These are phyloP conservation scores for Arctopsyche grandis DNA, from an alignment of 1,140 invertebrate species.

Conservation along the genomic window DNA sequence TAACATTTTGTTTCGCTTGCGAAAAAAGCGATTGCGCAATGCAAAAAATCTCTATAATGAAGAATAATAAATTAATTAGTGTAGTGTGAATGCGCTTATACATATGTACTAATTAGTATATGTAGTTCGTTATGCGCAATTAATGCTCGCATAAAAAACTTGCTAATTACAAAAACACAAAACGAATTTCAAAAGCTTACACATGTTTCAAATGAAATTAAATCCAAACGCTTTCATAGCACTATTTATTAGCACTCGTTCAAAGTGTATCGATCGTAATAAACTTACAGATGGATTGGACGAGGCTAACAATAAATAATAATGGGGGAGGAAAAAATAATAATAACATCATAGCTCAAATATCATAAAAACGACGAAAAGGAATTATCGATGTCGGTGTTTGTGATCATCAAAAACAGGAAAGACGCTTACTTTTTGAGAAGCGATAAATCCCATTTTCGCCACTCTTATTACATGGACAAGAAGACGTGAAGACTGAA, in stretches of 20 bases:
- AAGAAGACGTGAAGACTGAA: constrained; percentile 15
- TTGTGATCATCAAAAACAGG: neutral
- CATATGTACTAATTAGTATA: neutral
- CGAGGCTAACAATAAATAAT: too few species aligned
- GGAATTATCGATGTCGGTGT: neutral
- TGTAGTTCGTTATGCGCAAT: neutral
- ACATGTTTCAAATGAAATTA: too few species aligned
- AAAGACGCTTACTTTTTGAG: neutral
- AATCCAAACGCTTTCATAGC: too few species aligned
- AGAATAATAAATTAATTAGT: neutral
- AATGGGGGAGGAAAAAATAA: too few species aligned
- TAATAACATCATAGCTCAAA: too few species aligned
- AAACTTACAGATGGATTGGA: too few species aligned
- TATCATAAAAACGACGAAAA: neutral
- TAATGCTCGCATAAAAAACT: neutral
- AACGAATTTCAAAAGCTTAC: too few species aligned
- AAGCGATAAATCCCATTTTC: constrained; percentile 36
- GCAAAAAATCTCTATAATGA: neutral
- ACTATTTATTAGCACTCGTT: too few species aligned
- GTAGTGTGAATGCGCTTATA: neutral
- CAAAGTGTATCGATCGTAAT: too few species aligned
- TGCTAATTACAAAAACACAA: too few species aligned
- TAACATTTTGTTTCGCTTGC: too few species aligned
- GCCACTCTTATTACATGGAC: constrained; percentile 29
- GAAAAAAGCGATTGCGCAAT: too few species aligned